A percentile compares a stretch with the other conserved stretches of the same genome.
These are phyloP conservation scores for Xiphophorus birchmanni DNA, from an alignment of 2,797 vertebrate species.

Conservation along the genomic window DNA sequence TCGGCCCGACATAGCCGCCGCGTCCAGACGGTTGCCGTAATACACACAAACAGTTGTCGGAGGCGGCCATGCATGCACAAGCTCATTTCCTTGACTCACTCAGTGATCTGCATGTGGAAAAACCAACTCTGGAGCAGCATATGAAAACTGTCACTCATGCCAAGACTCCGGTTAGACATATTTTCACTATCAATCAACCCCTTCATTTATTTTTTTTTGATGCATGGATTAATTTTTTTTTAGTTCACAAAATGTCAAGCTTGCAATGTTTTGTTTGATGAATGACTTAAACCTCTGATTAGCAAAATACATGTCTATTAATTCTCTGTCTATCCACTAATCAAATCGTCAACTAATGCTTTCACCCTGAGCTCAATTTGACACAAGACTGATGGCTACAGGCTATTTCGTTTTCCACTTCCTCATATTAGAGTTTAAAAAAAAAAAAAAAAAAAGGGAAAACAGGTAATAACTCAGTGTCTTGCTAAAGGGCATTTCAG, in stretches of 20 bases:
- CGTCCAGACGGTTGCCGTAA: conserved; percentile 53
- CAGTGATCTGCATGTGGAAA: conserved; percentile 24
- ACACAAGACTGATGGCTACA: conserved; percentile 29
- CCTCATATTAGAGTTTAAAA: conserved; percentile 22
- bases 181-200: conserved; percentile 17
- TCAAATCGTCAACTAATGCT: conserved; percentile 24
- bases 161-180: background rate
- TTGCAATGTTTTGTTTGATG: conserved; percentile 22
- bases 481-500: conserved; percentile 53
- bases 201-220: background rate
- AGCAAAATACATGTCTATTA: conserved; percentile 5
- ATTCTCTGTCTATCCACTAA: conserved; percentile 25
- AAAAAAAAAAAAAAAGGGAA: background rate
- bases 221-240: conserved; percentile 5
- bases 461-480: conserved; percentile 41
- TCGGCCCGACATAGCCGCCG: conserved; percentile 29
- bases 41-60: conserved; percentile 57
- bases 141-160: conserved; percentile 22
- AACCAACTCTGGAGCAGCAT: conserved; percentile 20
- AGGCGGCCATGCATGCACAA: conserved; percentile 44
- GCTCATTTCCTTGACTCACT: conserved; percentile 34
- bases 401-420: conserved; percentile 19
- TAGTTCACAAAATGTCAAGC: conserved; percentile 8
- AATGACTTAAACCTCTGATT: conserved; percentile 26
- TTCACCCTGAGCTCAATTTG: conserved; percentile 22